Conservation (phyloP, 2,113 vertebrate genomes). For the Ariopsis seemanni region DNA sequence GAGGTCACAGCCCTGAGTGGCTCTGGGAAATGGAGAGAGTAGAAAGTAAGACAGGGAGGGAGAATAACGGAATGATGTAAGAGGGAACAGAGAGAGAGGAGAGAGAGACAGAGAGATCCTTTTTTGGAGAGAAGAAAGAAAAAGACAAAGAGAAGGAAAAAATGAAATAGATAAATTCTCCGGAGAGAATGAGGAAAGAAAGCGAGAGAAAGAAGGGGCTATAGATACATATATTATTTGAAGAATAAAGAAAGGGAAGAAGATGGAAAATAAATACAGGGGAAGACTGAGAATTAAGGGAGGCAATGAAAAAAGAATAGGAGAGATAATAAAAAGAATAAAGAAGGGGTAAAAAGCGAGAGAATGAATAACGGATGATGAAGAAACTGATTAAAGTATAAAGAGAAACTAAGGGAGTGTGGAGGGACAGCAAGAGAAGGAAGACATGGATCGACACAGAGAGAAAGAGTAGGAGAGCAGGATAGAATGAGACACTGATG, state of each 20-base stretch:
- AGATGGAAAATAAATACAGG: constrained; percentile 6
- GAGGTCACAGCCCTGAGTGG: constrained; percentile 1
- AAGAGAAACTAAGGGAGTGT: not conserved
- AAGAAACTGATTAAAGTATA: not conserved
- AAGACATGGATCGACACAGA: not conserved
- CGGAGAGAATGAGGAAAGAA: not conserved
- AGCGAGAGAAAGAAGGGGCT: not conserved
- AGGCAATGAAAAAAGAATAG: constrained; percentile 7
- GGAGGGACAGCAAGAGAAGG: not conserved
- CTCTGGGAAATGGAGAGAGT: constrained; percentile 5
- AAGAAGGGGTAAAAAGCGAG: not conserved
- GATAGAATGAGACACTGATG: not conserved
- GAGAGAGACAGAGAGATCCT: not conserved
- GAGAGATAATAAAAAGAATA: constrained; percentile 17
- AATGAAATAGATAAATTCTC: constrained; percentile 1
- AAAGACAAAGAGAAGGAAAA: not conserved
- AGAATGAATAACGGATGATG: not conserved
- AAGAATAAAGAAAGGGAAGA: constrained; percentile 28
- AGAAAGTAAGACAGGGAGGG: not conserved
- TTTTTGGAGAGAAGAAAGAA: not conserved
- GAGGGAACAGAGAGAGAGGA: not conserved
- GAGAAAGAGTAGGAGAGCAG: not conserved
- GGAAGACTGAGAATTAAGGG: not conserved
- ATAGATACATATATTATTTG: not conserved
- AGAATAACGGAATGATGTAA: not conserved